A percentile compares a stretch with the other conserved stretches of the same genome.
Conservation (phyloP, 2,113 vertebrate genomes). For the Raja brachyura region DNA sequence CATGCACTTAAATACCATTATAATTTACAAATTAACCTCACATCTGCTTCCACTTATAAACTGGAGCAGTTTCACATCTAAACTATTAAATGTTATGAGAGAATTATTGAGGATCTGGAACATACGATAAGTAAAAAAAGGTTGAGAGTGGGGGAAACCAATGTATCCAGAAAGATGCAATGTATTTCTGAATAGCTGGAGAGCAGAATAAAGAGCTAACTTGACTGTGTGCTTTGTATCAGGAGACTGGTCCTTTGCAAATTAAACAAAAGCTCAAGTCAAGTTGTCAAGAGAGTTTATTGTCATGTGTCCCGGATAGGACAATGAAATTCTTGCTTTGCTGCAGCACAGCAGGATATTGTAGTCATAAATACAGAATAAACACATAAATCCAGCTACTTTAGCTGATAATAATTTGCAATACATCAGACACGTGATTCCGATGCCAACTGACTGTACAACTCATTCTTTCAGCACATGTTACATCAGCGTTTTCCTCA, state of each 20-base stretch:
- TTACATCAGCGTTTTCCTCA: too few relatives aligned
- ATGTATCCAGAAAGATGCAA: neutral
- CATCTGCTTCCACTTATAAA: neutral
- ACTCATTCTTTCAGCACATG: too few relatives aligned
- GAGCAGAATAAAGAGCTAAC: neutral
- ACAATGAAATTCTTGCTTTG: too few relatives aligned
- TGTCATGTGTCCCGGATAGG: too few relatives aligned
- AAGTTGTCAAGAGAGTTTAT: too few relatives aligned
- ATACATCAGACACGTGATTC: too few relatives aligned
- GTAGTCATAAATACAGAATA: too few relatives aligned
- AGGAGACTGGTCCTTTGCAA: neutral
- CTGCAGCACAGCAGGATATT: too few relatives aligned
- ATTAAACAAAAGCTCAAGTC: neutral
- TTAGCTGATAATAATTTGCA: too few relatives aligned
- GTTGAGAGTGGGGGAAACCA: neutral
- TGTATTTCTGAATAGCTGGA: neutral
- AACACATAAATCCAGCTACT: too few relatives aligned
- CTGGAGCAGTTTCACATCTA: neutral
- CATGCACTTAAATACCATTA: neutral
- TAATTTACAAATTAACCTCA: neutral
- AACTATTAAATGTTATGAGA: neutral
- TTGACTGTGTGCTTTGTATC: neutral
- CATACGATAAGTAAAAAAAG: neutral
- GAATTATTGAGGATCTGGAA: neutral
- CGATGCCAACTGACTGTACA: too few relatives aligned